Percentiles rank a stretch among this genome's conserved stretches.
Evolutionary conservation across 35 echinoderm and acorn worm species (phyloP).

Genomic region (Ophioderma brevispina): DNA sequence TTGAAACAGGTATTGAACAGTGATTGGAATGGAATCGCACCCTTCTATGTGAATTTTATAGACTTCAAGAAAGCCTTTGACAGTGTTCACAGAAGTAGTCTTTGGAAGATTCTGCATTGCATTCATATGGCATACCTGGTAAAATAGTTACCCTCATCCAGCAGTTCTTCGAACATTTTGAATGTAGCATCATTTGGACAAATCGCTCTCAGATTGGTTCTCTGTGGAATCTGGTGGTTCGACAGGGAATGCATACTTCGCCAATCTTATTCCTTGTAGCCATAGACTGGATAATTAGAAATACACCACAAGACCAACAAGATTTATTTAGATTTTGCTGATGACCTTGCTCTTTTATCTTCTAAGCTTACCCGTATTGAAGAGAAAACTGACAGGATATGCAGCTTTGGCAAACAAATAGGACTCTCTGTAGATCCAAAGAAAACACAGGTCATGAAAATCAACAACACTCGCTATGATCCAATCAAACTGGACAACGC

Average conservation of each 20-base stretch:
- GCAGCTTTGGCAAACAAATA: not conserved
- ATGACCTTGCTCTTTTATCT: conserved; percentile 28
- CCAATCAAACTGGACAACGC: not conserved
- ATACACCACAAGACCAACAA: not conserved
- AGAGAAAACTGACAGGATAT: conserved; percentile 7
- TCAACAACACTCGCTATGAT: not conserved
- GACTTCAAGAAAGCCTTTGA: not conserved
- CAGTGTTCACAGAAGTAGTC: not conserved
- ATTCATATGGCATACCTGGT: not conserved
- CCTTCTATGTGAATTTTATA: too few relatives aligned
- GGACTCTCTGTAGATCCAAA: not conserved
- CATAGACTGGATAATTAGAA: conserved; percentile 39
- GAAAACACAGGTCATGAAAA: conserved; percentile 31
- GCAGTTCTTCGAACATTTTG: not conserved
- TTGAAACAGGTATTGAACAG: not conserved
- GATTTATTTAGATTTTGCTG: conserved; percentile 16
- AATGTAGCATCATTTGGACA: not conserved
- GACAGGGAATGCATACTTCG: too few relatives aligned
- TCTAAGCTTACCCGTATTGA: conserved; percentile 1
- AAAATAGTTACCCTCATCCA: not conserved
- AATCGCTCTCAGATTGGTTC: conserved; percentile 8
- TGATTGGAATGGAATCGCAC: not conserved
- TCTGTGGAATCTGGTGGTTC: not conserved
- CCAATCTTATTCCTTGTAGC: not conserved
- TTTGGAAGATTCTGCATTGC: not conserved